Conservation (phyloP, 2,113 vertebrate genomes). For the Onychorhynchus coronatus region DNA sequence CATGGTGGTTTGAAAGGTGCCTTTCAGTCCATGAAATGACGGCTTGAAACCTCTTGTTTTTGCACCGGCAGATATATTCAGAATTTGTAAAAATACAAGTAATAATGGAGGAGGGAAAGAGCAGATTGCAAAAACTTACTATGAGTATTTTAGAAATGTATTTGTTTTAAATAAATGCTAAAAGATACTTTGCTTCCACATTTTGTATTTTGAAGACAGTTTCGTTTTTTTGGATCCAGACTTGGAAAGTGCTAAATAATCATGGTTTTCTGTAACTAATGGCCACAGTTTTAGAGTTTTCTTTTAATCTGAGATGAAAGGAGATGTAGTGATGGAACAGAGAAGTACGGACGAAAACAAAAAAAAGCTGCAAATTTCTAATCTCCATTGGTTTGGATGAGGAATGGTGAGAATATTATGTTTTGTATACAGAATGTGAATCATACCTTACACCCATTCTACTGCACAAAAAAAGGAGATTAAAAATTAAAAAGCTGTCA, state of each 20-base stretch:
- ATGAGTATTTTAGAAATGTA: not conserved
- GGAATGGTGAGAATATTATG: not conserved
- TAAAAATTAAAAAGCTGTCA: not conserved
- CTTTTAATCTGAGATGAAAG: not conserved
- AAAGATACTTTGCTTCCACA: not conserved
- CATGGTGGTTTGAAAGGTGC: not conserved
- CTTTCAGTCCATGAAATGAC: not conserved
- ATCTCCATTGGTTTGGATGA: not conserved
- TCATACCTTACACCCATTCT: not conserved
- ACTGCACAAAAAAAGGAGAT: not conserved
- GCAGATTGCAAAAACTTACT: not conserved
- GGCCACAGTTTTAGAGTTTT: not conserved
- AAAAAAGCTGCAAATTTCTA: not conserved
- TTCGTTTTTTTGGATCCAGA: not conserved
- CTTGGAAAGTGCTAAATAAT: not conserved
- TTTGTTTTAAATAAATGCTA: not conserved
- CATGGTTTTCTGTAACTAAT: not conserved
- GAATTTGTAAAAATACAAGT: not conserved
- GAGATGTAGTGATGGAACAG: not conserved
- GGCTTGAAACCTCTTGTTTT: not conserved
- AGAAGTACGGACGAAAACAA: not conserved
- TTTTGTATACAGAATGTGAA: not conserved
- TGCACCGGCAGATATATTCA: not conserved
- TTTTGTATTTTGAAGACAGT: not conserved
- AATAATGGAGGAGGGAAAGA: not conserved